Percentiles rank a stretch among this genome's conserved stretches.
These are phyloP conservation scores for Arvicola amphibius DNA, from an alignment of 2,797 vertebrate species.

Conservation along the genomic window DNA sequence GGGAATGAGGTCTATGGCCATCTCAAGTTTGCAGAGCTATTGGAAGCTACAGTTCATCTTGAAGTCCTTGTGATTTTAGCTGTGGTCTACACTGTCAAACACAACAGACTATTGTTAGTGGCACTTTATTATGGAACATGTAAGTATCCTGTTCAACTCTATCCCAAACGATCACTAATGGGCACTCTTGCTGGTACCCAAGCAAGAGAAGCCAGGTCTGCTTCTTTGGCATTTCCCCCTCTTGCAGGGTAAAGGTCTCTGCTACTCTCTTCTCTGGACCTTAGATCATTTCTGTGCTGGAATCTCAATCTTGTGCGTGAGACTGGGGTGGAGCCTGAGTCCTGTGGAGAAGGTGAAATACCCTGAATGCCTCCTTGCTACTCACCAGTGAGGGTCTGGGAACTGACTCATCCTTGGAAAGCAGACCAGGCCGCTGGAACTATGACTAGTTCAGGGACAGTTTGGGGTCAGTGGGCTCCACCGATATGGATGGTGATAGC, in stretches of 20 bases:
- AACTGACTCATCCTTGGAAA: neutral
- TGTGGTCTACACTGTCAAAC: neutral
- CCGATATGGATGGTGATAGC: accelerated
- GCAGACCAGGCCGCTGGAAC: neutral
- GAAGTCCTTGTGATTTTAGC: neutral
- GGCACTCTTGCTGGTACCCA: neutral
- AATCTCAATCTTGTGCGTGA: too few species aligned
- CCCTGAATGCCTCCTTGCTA: neutral
- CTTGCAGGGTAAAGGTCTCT: neutral
- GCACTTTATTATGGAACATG: neutral
- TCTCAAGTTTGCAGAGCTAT: neutral
- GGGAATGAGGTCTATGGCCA: neutral
- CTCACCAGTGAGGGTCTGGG: neutral
- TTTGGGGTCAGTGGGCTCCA: neutral
- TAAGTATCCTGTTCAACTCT: neutral
- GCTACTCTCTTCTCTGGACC: neutral
- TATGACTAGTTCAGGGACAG: neutral
- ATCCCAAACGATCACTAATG: neutral
- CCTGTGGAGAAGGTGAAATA: neutral
- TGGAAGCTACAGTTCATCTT: neutral
- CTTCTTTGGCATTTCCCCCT: neutral
- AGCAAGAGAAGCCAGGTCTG: neutral
- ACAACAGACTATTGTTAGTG: neutral
- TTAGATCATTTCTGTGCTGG: neutral
- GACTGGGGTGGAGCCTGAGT: neutral